Evolutionary conservation across 2,797 vertebrate genomes (phyloP).

Genomic region (Cercopithecus petaurista): DNA sequence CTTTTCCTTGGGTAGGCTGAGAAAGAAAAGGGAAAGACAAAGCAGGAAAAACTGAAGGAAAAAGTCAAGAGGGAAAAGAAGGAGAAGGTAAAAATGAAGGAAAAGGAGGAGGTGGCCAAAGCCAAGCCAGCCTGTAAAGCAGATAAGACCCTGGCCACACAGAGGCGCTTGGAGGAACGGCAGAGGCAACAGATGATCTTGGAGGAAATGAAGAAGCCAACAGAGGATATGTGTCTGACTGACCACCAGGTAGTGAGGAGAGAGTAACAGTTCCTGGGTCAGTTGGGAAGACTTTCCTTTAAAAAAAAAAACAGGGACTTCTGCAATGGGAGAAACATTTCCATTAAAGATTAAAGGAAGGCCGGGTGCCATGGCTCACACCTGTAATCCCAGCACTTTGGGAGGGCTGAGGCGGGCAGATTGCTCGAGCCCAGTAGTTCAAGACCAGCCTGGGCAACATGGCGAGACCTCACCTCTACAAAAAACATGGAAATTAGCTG

Average conservation of each 20-base stretch:
- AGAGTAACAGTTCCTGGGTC: background rate
- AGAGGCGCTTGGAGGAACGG: slow-evolving; percentile 93
- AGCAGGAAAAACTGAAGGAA: slow-evolving; percentile 83
- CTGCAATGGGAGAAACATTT: background rate
- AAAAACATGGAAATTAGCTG: background rate
- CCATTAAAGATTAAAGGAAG: background rate
- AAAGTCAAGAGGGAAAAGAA: slow-evolving; percentile 88
- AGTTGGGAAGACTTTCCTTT: background rate
- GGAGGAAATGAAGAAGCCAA: slow-evolving; percentile 97
- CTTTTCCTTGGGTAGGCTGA: slow-evolving; percentile 61
- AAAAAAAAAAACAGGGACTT: background rate
- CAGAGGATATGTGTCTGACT: slow-evolving; percentile 96
- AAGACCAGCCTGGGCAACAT: background rate
- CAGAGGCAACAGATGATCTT: slow-evolving; percentile 94
- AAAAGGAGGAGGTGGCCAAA: slow-evolving; percentile 88
- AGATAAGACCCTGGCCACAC: slow-evolving; percentile 89
- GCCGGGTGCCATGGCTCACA: background rate
- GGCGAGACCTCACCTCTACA: background rate
- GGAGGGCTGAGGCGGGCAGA: background rate
- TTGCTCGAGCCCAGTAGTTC: background rate
- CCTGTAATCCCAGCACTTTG: background rate
- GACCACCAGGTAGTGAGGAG: slow-evolving; percentile 91
- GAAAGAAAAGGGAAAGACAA: slow-evolving; percentile 81
- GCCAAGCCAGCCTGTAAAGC: slow-evolving; percentile 86
- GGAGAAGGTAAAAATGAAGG: slow-evolving; percentile 84